Conservation (phyloP, 2,797 vertebrate species). For the Trichosurus vulpecula region DNA sequence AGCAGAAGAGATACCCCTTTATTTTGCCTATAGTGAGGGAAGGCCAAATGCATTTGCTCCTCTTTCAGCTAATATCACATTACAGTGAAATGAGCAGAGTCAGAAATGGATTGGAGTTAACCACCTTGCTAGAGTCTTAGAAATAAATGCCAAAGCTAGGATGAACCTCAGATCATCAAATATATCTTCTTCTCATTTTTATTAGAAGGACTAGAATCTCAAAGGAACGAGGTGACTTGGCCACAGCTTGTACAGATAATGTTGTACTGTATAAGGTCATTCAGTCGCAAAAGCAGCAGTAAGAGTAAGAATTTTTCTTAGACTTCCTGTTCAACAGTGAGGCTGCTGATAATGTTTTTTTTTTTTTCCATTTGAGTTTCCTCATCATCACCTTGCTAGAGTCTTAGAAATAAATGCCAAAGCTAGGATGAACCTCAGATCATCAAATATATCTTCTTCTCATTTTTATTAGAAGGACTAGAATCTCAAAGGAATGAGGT, state of each 20-base stretch:
- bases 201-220: background rate
- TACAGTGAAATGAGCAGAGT: background rate
- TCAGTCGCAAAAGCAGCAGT: background rate
- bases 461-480: background rate
- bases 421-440: background rate
- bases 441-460: background rate
- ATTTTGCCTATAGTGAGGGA: background rate
- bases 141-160: background rate
- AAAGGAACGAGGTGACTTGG: background rate
- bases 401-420: background rate
- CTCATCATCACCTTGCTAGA: background rate
- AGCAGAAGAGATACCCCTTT: background rate
- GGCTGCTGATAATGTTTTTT: background rate
- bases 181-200: background rate
- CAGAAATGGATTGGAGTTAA: background rate
- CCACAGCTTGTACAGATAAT: background rate
- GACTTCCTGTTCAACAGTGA: background rate
- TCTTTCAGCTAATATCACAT: background rate
- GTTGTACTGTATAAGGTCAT: background rate
- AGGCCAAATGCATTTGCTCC: background rate
- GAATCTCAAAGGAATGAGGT: background rate
- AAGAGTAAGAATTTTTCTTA: background rate
- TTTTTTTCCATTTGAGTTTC: background rate
- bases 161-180: background rate
- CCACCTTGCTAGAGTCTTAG: background rate